phyloP scores from a whole-genome alignment of 2,113 vertebrate species.

The Notarius lentiginosus region DNA sequence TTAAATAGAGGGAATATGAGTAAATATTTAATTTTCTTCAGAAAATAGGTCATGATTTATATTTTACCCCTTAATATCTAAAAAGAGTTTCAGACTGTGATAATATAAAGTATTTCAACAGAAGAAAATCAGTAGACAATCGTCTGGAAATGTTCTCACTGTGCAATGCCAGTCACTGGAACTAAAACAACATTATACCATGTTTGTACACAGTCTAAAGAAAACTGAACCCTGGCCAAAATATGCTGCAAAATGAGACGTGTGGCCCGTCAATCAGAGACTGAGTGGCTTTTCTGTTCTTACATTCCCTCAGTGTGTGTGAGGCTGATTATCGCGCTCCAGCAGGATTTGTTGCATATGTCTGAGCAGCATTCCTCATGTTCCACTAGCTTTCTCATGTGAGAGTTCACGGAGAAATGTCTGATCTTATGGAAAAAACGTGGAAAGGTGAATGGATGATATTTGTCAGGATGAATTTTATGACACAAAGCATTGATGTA shows the following conservation, averaged over 20 bases:
- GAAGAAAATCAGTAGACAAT: background rate
- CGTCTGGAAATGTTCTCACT: background rate
- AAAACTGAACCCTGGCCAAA: constrained; percentile 23
- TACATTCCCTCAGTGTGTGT: constrained; percentile 28
- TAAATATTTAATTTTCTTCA: background rate
- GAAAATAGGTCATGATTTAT: background rate
- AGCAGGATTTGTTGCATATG: constrained; percentile 8
- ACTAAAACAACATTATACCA: constrained; percentile 14
- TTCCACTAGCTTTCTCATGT: background rate
- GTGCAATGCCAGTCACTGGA: constrained; percentile 1
- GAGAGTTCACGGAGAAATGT: constrained; percentile 11
- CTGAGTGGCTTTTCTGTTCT: constrained; percentile 22
- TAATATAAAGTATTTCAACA: constrained; percentile 4
- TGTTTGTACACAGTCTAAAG: constrained; percentile 29
- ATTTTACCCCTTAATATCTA: background rate
- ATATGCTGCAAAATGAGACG: background rate
- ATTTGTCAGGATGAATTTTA: constrained; percentile 32
- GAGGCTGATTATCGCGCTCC: constrained; percentile 37
- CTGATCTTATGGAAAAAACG: constrained; percentile 12
- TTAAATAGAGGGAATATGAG: background rate
- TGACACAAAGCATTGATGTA: background rate
- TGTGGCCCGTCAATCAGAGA: constrained; percentile 38
- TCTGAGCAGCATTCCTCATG: constrained; percentile 11
- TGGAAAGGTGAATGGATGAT: constrained; percentile 14
- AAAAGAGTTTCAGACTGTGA: background rate